These are phyloP conservation scores for Noctilio leporinus DNA, from an alignment of 2,113 vertebrate species.

Conservation along the genomic window DNA sequence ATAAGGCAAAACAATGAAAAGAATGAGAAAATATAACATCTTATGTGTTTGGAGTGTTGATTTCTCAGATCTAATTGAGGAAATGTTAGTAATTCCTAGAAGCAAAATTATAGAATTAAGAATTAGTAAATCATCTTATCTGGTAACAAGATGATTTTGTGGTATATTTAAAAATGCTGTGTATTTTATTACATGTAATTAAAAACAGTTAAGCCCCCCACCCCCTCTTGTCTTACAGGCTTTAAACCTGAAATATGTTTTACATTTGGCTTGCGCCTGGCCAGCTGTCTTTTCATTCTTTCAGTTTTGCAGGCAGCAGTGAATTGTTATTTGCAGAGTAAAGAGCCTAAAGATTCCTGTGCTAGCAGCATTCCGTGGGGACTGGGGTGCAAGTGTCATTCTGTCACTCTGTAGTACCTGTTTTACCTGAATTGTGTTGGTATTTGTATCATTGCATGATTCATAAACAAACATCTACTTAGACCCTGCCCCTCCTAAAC, in stretches of 20 bases:
- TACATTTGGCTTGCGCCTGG: neutral
- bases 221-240: neutral
- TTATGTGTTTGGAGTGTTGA: neutral
- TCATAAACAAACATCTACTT: neutral
- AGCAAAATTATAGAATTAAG: constrained; percentile 3
- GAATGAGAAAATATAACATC: neutral
- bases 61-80: neutral
- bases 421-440: neutral
- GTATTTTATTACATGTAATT: neutral
- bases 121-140: neutral
- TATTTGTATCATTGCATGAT: neutral
- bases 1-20: neutral
- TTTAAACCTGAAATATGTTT: constrained; percentile 3
- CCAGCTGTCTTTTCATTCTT: neutral
- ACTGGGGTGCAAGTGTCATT: neutral
- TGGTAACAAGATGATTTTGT: neutral
- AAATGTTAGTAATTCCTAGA: constrained; percentile 37
- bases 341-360: neutral
- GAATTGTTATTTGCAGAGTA: neutral
- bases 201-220: neutral
- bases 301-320: neutral
- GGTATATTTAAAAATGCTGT: neutral
- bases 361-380: neutral
- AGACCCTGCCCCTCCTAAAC: neutral
- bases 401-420: neutral